These are phyloP conservation scores for Machaerirhynchus nigripectus DNA, from an alignment of 2,113 vertebrate genomes.

Conservation along the genomic window DNA sequence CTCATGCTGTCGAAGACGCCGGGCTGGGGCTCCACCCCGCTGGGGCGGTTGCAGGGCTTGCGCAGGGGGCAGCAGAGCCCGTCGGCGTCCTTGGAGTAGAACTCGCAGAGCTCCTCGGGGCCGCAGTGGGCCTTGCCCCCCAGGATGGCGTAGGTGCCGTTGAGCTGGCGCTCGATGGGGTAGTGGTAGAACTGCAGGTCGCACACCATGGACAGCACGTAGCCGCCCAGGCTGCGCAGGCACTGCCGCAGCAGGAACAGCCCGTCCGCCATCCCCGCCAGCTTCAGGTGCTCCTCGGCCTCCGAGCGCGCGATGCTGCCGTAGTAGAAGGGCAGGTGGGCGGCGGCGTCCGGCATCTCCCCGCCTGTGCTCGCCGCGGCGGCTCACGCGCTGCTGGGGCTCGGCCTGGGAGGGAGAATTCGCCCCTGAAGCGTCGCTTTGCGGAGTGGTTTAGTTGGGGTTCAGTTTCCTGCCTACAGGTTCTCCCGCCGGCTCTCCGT, in stretches of 20 bases:
- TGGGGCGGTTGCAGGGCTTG: slow-evolving; percentile 87
- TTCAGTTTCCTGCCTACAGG: background rate
- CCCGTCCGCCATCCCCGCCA: slow-evolving; percentile 90
- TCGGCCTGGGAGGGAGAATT: background rate
- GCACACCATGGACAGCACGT: slow-evolving; percentile 89
- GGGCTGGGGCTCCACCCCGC: slow-evolving; percentile 70
- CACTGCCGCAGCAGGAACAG: slow-evolving; percentile 93
- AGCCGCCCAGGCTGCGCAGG: slow-evolving; percentile 91
- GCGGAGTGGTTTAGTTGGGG: accelerated
- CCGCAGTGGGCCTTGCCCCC: slow-evolving; percentile 92
- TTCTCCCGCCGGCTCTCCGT: background rate
- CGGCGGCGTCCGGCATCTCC: slow-evolving; percentile 86
- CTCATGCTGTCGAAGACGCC: slow-evolving; percentile 89
- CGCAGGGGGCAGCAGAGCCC: slow-evolving; percentile 86
- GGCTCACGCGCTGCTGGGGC: background rate
- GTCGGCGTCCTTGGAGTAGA: slow-evolving; percentile 89
- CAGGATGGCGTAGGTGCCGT: slow-evolving; percentile 87
- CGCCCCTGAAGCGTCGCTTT: no score
- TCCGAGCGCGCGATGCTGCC: slow-evolving; percentile 91
- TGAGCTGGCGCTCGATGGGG: slow-evolving; percentile 89
- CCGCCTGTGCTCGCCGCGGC: accelerated
- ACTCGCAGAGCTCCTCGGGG: slow-evolving; percentile 92
- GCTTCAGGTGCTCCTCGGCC: slow-evolving; percentile 89
- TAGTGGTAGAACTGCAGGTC: slow-evolving; percentile 90
- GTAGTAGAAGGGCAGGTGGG: slow-evolving; percentile 92